These are phyloP conservation scores for Drosophila santomea DNA, from an alignment of 1,140 invertebrate species.

Conservation along the genomic window DNA sequence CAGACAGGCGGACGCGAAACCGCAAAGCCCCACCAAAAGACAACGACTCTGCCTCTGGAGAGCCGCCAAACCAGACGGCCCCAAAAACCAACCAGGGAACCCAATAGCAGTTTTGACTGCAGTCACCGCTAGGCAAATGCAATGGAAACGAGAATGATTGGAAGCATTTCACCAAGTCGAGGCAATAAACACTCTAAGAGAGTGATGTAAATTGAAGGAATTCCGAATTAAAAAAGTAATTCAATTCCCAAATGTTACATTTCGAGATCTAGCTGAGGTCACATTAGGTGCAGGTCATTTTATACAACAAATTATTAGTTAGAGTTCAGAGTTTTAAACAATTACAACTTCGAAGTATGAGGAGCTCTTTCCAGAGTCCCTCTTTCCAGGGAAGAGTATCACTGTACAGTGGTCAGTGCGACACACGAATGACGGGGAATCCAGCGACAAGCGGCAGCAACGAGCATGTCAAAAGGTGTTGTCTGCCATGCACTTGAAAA, in stretches of 20 bases:
- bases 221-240: no score
- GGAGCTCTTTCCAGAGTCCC: neutral
- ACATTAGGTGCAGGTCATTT: no score
- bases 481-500: slow-evolving; percentile 76
- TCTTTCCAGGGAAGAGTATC: slow-evolving; percentile 11
- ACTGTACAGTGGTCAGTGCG: slow-evolving; percentile 18
- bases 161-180: neutral
- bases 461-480: slow-evolving; percentile 77
- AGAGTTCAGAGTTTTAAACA: no score
- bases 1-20: slow-evolving; percentile 56
- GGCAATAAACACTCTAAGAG: neutral
- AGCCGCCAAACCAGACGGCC: slow-evolving; percentile 9
- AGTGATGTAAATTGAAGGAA: no score
- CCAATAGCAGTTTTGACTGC: slow-evolving; percentile 18
- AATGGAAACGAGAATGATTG: slow-evolving; percentile 45
- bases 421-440: slow-evolving; percentile 11
- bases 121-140: slow-evolving; percentile 45
- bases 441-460: slow-evolving; percentile 38
- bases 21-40: slow-evolving; percentile 46
- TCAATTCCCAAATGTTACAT: neutral
- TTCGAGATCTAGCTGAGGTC: no score
- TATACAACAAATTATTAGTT: no score
- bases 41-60: slow-evolving; percentile 18
- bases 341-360: no score
- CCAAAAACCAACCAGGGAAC: slow-evolving; percentile 19